These are phyloP conservation scores for Epinephelus awoara DNA, from an alignment of 2,797 vertebrate genomes.

Conservation along the genomic window DNA sequence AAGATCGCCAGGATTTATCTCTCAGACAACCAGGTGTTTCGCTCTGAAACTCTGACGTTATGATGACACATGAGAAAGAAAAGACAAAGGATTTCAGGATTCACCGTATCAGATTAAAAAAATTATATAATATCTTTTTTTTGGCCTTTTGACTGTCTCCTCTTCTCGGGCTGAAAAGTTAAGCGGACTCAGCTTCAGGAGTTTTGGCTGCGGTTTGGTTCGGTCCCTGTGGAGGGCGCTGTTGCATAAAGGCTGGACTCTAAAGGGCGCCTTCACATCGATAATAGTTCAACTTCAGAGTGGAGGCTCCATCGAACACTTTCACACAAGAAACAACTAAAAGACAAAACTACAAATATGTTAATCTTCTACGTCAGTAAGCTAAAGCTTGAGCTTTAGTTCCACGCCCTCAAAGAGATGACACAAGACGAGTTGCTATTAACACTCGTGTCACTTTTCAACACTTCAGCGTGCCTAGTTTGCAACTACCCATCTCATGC, in stretches of 20 bases:
- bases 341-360: too few relatives aligned
- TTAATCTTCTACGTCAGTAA: neutral
- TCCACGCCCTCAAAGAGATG: conserved; percentile 26
- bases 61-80: neutral
- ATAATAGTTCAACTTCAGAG: neutral
- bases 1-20: neutral
- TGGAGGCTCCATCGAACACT: neutral
- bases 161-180: conserved; percentile 3
- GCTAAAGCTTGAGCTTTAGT: neutral
- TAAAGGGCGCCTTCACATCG: conserved; percentile 1
- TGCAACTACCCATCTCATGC: conserved; percentile 51
- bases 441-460: conserved; percentile 83
- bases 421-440: conserved; percentile 45
- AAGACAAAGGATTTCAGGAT: conserved; percentile 3
- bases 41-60: neutral
- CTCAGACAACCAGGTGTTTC: neutral
- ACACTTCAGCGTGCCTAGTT: conserved; percentile 77
- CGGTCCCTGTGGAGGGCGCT: conserved; percentile 69
- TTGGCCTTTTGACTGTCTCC: conserved; percentile 28
- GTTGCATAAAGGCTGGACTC: conserved; percentile 81
- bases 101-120: conserved; percentile 6
- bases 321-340: neutral
- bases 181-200: conserved; percentile 6
- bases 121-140: neutral
- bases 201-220: conserved; percentile 56